phyloP scores from a whole-genome alignment of 2,113 vertebrate species.

The Sander vitreus region DNA sequence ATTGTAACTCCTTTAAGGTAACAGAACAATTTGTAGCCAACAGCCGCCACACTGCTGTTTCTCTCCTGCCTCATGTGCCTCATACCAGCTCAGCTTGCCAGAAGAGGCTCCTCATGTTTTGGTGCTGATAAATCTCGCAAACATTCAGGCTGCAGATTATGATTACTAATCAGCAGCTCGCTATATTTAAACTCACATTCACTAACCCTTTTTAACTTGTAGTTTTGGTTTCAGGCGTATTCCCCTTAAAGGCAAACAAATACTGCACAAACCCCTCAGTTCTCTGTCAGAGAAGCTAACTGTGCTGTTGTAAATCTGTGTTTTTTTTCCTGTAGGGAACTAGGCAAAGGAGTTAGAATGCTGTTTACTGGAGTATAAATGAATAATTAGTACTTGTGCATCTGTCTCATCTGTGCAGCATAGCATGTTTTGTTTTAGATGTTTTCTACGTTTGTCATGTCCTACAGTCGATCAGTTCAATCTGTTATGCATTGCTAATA shows the following conservation, averaged over 20 bases:
- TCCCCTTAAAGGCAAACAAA: slow-evolving; percentile 4
- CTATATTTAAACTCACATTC: slow-evolving; percentile 16
- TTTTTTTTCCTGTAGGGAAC: background rate
- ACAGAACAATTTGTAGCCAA: background rate
- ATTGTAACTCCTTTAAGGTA: background rate
- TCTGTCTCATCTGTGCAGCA: slow-evolving; percentile 48
- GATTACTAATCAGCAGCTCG: slow-evolving; percentile 36
- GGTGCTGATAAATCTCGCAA: slow-evolving; percentile 40
- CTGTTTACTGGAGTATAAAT: slow-evolving; percentile 55
- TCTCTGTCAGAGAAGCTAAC: slow-evolving; percentile 12
- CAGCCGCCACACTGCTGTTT: slow-evolving; percentile 18
- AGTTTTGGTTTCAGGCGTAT: slow-evolving; percentile 1
- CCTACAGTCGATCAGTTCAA: background rate
- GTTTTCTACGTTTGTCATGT: slow-evolving; percentile 16
- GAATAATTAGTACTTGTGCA: slow-evolving; percentile 57
- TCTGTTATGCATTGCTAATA: slow-evolving; percentile 33
- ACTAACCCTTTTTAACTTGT: slow-evolving; percentile 5
- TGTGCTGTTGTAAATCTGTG: background rate
- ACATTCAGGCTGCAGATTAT: slow-evolving; percentile 36
- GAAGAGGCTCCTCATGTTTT: slow-evolving; percentile 47
- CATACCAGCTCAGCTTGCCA: slow-evolving; percentile 40
- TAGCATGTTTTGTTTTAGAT: background rate
- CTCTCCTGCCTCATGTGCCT: background rate
- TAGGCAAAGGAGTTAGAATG: slow-evolving; percentile 10
- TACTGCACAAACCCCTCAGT: slow-evolving; percentile 8